These are phyloP conservation scores for Unio pictorum DNA, from an alignment of 2,888 invertebrate genomes.

Conservation along the genomic window DNA sequence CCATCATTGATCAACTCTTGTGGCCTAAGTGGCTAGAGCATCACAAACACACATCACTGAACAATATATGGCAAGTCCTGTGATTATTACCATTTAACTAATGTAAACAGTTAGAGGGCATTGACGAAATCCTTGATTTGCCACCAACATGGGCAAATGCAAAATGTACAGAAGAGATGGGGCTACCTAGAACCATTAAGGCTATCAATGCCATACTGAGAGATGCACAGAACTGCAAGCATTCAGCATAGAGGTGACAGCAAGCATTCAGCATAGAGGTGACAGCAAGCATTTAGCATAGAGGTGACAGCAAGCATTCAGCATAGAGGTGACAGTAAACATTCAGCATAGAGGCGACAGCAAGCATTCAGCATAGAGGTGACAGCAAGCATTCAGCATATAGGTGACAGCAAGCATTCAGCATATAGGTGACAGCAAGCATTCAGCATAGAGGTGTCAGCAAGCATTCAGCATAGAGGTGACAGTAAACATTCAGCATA, in stretches of 20 bases:
- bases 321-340: slow-evolving; percentile 19
- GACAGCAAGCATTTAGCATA: slow-evolving; percentile 19
- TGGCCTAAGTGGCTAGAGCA: too few relatives aligned
- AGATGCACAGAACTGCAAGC: slow-evolving; percentile 25
- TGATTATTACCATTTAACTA: slow-evolving; percentile 38
- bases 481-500: too few relatives aligned
- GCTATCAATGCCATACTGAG: slow-evolving; percentile 34
- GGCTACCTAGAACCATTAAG: slow-evolving; percentile 16
- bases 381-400: too few relatives aligned
- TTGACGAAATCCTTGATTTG: slow-evolving; percentile 7
- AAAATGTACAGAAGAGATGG: slow-evolving; percentile 10
- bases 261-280: slow-evolving; percentile 24
- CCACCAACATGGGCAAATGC: slow-evolving; percentile 16
- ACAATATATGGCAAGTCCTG: slow-evolving; percentile 3
- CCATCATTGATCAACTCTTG: neutral
- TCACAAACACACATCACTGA: too few relatives aligned
- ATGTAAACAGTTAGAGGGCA: slow-evolving; percentile 26
- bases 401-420: slow-evolving; percentile 21
- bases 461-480: slow-evolving; percentile 34
- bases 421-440: slow-evolving; percentile 30
- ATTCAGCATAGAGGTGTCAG: slow-evolving; percentile 37
- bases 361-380: slow-evolving; percentile 29
- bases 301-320: slow-evolving; percentile 10
- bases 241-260: slow-evolving; percentile 32
- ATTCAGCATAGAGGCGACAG: slow-evolving; percentile 26